Evolutionary conservation across 1,140 invertebrate genomes (phyloP).

Genomic region (Glomeris maerens): DNA sequence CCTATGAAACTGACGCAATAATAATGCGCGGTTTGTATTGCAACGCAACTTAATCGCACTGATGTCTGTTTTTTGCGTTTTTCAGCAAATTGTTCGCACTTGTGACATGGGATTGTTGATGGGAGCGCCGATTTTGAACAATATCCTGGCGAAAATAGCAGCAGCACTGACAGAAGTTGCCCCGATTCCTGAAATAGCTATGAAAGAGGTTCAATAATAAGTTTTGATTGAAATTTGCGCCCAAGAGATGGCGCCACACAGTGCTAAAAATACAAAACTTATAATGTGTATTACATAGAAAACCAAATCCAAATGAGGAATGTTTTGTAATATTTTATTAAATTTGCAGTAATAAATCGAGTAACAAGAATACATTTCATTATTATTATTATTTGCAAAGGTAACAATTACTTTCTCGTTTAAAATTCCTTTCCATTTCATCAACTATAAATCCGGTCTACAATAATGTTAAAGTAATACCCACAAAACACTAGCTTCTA

Average conservation of each 20-base stretch:
- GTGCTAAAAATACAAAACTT: slow-evolving; percentile 20
- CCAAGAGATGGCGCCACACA: neutral
- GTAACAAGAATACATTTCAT: too few relatives aligned
- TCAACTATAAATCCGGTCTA: neutral
- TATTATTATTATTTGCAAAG: too few relatives aligned
- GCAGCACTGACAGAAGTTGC: slow-evolving; percentile 11
- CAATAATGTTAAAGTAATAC: neutral
- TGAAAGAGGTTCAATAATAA: slow-evolving; percentile 21
- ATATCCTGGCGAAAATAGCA: slow-evolving; percentile 30
- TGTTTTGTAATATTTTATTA: slow-evolving; percentile 6
- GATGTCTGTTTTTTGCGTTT: slow-evolving; percentile 7
- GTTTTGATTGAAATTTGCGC: neutral
- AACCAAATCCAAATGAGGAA: neutral
- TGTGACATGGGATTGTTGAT: slow-evolving; percentile 70
- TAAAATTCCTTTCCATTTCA: too few relatives aligned
- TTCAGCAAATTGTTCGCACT: slow-evolving; percentile 43
- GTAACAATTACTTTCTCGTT: too few relatives aligned
- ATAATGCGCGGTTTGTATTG: too few relatives aligned
- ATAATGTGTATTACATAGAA: neutral
- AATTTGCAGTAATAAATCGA: slow-evolving; percentile 10
- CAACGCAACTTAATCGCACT: neutral
- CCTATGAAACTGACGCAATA: too few relatives aligned
- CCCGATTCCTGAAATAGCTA: slow-evolving; percentile 21
- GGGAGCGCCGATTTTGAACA: slow-evolving; percentile 45
- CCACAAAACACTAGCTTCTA: too few relatives aligned